These are phyloP conservation scores for Agrotis exclamationis DNA, from an alignment of 2,888 invertebrate genomes.

Conservation along the genomic window DNA sequence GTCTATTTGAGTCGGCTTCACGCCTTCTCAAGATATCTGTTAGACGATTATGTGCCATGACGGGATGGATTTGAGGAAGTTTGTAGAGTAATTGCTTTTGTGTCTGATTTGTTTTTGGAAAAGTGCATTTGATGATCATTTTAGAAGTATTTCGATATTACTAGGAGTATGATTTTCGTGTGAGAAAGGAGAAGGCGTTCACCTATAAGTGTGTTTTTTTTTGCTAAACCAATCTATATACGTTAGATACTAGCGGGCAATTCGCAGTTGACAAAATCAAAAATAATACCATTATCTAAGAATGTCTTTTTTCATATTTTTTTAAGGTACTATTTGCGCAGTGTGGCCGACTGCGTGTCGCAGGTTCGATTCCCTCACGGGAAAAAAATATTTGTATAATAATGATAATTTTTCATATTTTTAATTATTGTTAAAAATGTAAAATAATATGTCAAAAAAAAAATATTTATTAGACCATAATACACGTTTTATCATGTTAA, in stretches of 20 bases:
- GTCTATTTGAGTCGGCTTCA: conserved; percentile 53
- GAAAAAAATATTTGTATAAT: no score
- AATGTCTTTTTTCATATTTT: background rate
- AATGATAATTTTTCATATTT: no score
- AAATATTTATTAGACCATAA: no score
- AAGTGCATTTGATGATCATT: background rate
- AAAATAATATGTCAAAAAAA: no score
- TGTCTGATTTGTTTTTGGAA: background rate
- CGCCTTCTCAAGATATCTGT: conserved; percentile 29
- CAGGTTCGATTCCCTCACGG: no score
- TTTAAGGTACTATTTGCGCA: no score
- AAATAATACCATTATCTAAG: background rate
- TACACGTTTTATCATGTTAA: no score
- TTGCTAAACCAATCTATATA: background rate
- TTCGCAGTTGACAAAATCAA: background rate
- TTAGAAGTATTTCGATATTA: background rate
- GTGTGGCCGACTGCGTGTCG: no score
- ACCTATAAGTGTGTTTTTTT: background rate
- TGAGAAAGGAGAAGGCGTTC: background rate
- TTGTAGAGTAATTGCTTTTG: background rate
- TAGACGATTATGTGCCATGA: conserved; percentile 24
- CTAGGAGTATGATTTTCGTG: background rate
- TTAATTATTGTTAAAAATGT: no score
- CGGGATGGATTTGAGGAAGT: conserved; percentile 17
- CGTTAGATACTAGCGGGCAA: background rate